A percentile compares a stretch with the other conserved stretches of the same genome.
Conservation (phyloP, 2,113 vertebrate genomes). For the Micromys minutus region DNA sequence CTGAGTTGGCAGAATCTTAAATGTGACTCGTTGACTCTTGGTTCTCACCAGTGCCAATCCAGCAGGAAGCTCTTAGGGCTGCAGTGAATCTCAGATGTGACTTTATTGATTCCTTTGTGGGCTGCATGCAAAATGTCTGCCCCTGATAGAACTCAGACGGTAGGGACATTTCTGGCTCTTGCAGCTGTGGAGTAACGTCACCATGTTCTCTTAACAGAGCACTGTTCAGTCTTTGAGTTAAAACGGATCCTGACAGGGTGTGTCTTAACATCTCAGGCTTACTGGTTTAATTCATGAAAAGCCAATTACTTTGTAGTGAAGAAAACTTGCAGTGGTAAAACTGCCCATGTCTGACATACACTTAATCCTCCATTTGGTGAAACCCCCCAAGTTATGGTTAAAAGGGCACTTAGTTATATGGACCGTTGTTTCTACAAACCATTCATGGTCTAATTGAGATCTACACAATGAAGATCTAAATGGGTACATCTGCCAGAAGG, state of each 20-base stretch:
- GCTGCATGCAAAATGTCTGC: slow-evolving; percentile 26
- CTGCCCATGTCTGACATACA: background rate
- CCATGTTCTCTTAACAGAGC: background rate
- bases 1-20: slow-evolving; percentile 58
- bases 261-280: background rate
- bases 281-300: background rate
- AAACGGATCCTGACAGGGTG: background rate
- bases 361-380: background rate
- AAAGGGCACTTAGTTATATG: background rate
- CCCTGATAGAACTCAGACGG: background rate
- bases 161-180: slow-evolving; percentile 2
- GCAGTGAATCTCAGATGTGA: slow-evolving; percentile 9
- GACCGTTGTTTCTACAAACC: background rate
- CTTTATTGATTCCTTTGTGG: slow-evolving; percentile 44
- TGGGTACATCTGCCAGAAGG: background rate
- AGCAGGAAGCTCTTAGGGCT: slow-evolving; percentile 23
- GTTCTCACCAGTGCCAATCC: slow-evolving; percentile 48
- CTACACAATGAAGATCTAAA: background rate
- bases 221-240: background rate
- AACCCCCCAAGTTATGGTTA: background rate
- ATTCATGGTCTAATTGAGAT: background rate
- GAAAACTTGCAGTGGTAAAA: background rate
- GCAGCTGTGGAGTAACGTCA: background rate
- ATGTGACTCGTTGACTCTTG: slow-evolving; percentile 37
- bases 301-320: background rate